Base-by-base conservation (phyloP, 2,888 invertebrate species). In the Rhingia campestris region DNA sequence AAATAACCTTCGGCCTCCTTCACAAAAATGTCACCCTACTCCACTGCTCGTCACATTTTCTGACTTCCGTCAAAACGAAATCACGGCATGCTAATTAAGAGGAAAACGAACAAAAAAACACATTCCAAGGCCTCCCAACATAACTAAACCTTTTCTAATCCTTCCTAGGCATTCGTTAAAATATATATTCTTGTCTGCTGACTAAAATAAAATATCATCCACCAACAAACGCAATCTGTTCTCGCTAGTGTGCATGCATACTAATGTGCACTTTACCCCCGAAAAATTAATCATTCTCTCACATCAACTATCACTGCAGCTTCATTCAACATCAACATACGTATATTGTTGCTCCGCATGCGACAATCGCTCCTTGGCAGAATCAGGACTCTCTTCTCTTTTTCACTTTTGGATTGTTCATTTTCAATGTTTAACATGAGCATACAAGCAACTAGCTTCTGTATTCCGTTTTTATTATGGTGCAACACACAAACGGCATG, bases 401-500 rank as follows among this genome's bases (percentile, higher is more conserved):
- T 58, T 73, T 67, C 54, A 47, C 59, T 73, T 59, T 75, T 51
- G 35, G 75, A 81, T 70, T 81, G 81, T 81, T 81, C 75, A 81
- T 81, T 81, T 81, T 70, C 75, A 70, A 76, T 81, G 76, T 76
- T 81, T 76, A 70, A 76, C 81, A 81, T 53, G 12, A 66, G 64
- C 64, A 76, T 66, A 81, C 81, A 76, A 53, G 53, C 56, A 75
- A 74, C 53, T 56, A 77, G 22, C 45, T 56, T 67, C 67, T 61
- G n/a, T 43, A 30, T 61, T 72, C 51, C 53, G 35, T 54, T 74
- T 67, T 58, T 63, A 41, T 69, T 39, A 49, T 64, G 3, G 51
- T 33, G 32, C 51, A 64, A 75, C 51, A 67, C 51, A 79, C 58
- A 79, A 75, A 70, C 64, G 64, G 51, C 59, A 81, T 76, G 75